A percentile compares a stretch with the other conserved stretches of the same genome.
These are phyloP conservation scores for Antrozous pallidus DNA, from an alignment of 2,797 vertebrate species.

Conservation along the genomic window DNA sequence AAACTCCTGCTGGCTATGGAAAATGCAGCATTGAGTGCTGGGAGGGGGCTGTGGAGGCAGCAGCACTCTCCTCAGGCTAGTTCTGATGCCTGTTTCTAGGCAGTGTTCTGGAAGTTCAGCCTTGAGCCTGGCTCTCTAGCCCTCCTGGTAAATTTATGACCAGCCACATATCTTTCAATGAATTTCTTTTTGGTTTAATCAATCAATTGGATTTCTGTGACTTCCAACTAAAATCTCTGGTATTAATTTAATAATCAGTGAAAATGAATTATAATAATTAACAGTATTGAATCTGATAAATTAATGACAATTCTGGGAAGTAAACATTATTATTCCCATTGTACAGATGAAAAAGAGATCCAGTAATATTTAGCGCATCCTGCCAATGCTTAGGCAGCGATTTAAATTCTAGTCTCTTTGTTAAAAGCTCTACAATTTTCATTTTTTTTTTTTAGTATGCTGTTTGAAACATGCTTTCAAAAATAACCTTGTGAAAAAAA, in stretches of 20 bases:
- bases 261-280: not conserved
- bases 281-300: not conserved
- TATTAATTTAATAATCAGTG: not conserved
- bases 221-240: constrained; percentile 6
- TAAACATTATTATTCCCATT: not conserved
- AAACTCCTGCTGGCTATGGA: not conserved
- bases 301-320: not conserved
- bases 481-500: constrained; percentile 29
- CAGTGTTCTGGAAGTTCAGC: not conserved
- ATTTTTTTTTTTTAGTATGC: not conserved
- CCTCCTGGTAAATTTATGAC: not conserved
- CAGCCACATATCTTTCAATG: not conserved
- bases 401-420: constrained; percentile 22
- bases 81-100: not conserved
- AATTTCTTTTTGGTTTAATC: not conserved
- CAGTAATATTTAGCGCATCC: not conserved
- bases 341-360: constrained; percentile 5
- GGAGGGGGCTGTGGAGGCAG: not conserved
- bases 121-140: not conserved
- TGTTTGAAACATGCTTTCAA: constrained; percentile 39
- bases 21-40: not conserved
- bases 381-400: not conserved
- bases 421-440: not conserved
- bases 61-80: not conserved
- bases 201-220: not conserved